Conservation (phyloP, 2,888 invertebrate genomes). For the Lithophane leautieri region DNA sequence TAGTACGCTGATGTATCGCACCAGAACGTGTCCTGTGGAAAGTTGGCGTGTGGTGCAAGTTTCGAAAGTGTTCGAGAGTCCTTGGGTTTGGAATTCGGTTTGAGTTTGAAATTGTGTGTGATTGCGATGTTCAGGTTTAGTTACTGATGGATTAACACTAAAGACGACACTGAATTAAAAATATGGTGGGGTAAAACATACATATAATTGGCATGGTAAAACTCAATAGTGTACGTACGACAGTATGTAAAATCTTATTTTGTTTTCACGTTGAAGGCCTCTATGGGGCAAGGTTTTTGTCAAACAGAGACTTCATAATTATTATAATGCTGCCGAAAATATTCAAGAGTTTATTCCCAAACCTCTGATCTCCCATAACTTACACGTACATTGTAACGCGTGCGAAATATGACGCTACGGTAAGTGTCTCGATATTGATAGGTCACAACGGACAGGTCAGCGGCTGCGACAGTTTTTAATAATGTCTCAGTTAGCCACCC, state of each 20-base stretch:
- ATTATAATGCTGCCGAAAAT: no score
- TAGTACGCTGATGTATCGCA: conserved; percentile 89
- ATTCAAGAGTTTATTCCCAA: not conserved
- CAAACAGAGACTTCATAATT: no score
- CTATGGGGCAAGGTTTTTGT: no score
- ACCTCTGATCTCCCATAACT: conserved; percentile 49
- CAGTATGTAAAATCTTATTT: no score
- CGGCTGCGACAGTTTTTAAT: conserved; percentile 75
- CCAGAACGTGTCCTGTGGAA: conserved; percentile 84
- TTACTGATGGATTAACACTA: conserved; percentile 1
- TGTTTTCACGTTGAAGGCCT: no score
- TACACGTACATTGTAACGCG: conserved; percentile 67
- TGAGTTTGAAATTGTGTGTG: conserved; percentile 35
- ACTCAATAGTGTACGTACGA: no score
- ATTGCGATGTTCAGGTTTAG: conserved; percentile 23
- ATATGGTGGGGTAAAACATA: no score
- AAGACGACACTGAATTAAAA: not conserved
- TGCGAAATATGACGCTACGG: conserved; percentile 81
- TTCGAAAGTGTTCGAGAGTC: conserved; percentile 32
- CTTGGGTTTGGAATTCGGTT: conserved; percentile 50
- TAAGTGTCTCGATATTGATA: conserved; percentile 81
- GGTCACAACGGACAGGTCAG: conserved; percentile 77
- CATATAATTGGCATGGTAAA: no score
- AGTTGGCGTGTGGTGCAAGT: conserved; percentile 61
- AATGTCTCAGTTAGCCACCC: conserved; percentile 68